Conservation (phyloP, 2,797 vertebrate genomes). For the Lindbergichthys nudifrons region DNA sequence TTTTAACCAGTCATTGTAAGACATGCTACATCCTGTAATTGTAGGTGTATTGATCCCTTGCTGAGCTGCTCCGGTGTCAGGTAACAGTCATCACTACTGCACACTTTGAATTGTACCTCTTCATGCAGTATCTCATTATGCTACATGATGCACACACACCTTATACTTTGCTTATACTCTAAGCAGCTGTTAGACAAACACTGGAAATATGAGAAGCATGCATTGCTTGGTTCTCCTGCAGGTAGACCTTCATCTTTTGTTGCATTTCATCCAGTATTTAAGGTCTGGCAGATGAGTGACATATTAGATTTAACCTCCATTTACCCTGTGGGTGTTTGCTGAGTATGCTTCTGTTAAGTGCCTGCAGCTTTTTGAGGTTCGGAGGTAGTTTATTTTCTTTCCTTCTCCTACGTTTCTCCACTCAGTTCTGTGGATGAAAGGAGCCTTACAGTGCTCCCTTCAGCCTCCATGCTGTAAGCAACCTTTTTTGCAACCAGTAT, state of each 20-base stretch:
- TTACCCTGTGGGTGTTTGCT: slow-evolving; percentile 34
- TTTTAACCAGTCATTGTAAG: slow-evolving; percentile 4
- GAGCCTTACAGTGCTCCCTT: slow-evolving; percentile 16
- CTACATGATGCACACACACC: slow-evolving; percentile 21
- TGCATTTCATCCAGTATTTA: neutral
- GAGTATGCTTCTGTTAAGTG: slow-evolving; percentile 32
- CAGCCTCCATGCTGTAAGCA: slow-evolving; percentile 5
- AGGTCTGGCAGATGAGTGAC: slow-evolving; percentile 32
- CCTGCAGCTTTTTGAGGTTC: slow-evolving; percentile 5
- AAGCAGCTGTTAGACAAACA: neutral
- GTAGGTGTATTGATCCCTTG: slow-evolving; percentile 52
- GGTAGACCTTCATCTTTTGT: slow-evolving; percentile 15
- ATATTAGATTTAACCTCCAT: slow-evolving; percentile 44
- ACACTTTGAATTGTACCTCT: slow-evolving; percentile 38
- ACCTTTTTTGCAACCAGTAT: neutral
- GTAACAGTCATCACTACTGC: slow-evolving; percentile 14
- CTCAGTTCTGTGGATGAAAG: neutral
- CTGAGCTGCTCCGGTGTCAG: slow-evolving; percentile 36
- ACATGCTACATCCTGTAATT: slow-evolving; percentile 45
- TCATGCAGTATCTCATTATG: slow-evolving; percentile 1
- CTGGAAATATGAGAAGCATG: slow-evolving; percentile 24
- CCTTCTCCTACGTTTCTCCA: slow-evolving; percentile 12
- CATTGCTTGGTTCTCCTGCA: neutral
- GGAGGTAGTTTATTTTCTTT: neutral
- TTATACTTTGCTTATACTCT: too few relatives aligned